Conservation (phyloP, 30 jellyfish, hydroid and myxozoan species). For the Cassiopea andromeda region DNA sequence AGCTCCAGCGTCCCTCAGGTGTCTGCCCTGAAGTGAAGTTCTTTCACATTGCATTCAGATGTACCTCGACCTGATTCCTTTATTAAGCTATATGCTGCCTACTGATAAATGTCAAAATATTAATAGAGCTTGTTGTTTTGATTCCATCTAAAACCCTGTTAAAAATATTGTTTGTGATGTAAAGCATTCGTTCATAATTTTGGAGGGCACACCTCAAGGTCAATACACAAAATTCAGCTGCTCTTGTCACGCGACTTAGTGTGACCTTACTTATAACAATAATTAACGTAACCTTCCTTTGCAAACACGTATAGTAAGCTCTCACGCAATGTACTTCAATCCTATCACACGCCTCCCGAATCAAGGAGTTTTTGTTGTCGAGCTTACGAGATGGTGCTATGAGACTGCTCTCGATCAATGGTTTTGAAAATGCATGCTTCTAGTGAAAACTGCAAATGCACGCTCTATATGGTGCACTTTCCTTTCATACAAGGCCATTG, state of each 20-base stretch:
- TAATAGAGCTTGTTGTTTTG: too few species aligned
- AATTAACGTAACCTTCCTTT: neutral
- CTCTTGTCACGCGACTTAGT: constrained; percentile 55
- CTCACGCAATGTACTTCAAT: constrained; percentile 34
- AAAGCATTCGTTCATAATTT: neutral
- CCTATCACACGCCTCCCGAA: neutral
- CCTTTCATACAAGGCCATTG: too few species aligned
- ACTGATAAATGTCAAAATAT: too few species aligned
- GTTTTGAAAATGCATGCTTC: too few species aligned
- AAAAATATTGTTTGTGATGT: neutral
- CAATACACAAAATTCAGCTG: constrained; percentile 30
- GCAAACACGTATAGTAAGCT: constrained; percentile 45
- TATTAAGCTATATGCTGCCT: too few species aligned
- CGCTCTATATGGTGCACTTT: too few species aligned
- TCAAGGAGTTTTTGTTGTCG: neutral
- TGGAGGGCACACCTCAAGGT: constrained; percentile 7
- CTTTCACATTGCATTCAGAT: too few species aligned
- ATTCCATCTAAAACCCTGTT: neutral
- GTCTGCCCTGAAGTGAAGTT: too few species aligned
- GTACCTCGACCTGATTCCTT: too few species aligned
- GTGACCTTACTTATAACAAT: constrained; percentile 45
- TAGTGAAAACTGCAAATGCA: too few species aligned
- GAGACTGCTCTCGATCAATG: neutral
- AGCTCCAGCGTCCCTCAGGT: too few species aligned
- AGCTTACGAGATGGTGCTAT: neutral